Percentiles rank a stretch among this genome's conserved stretches.
Evolutionary conservation across 2,888 invertebrate species (phyloP).

Genomic region (Dioctria rufipes): DNA sequence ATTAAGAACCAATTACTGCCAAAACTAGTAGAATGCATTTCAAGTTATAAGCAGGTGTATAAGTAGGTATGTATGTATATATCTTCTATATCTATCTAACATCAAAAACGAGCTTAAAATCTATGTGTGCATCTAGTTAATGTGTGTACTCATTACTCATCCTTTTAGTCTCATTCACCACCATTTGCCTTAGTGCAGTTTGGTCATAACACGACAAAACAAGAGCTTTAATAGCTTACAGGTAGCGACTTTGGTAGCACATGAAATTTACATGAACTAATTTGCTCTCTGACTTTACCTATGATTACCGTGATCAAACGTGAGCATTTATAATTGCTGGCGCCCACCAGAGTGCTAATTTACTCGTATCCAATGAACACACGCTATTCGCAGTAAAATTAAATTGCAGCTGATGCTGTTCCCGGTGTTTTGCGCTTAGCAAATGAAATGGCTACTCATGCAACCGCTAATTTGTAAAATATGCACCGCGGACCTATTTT

Average conservation of each 20-base stretch:
- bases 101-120: too few species aligned
- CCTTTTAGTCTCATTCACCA: not conserved
- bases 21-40: too few species aligned
- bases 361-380: slow-evolving; percentile 23
- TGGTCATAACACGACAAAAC: not conserved
- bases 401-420: not conserved
- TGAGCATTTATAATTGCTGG: slow-evolving; percentile 2
- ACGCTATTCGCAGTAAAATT: not conserved
- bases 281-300: slow-evolving; percentile 16
- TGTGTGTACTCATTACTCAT: not conserved
- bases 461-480: slow-evolving; percentile 9
- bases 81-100: too few species aligned
- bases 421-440: not conserved
- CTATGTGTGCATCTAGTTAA: too few species aligned
- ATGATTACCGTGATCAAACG: slow-evolving; percentile 24
- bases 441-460: slow-evolving; percentile 9
- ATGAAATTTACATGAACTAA: slow-evolving; percentile 33
- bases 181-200: too few species aligned
- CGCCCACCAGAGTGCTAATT: not conserved
- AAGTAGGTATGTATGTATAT: too few species aligned
- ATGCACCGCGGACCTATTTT: not conserved
- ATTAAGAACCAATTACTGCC: too few species aligned
- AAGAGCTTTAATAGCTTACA: not conserved
- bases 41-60: too few species aligned
- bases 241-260: not conserved